Conservation (phyloP, 1,140 invertebrate genomes). For the Drosophila willistoni region DNA sequence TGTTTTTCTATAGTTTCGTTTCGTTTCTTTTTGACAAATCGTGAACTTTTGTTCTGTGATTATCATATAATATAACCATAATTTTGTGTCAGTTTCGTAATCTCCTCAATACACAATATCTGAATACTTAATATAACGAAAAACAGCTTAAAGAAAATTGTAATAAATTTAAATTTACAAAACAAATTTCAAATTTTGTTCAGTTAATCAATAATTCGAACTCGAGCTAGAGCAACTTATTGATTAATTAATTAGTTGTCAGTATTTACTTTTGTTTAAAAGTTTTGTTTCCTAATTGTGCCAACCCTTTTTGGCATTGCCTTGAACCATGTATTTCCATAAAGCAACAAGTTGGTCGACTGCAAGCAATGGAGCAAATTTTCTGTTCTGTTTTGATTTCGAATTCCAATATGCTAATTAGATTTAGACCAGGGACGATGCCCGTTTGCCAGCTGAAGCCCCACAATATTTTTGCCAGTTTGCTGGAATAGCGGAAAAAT, state of each 20-base stretch:
- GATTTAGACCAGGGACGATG: slow-evolving; percentile 66
- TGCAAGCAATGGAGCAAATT: slow-evolving; percentile 4
- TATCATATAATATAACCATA: slow-evolving; percentile 7
- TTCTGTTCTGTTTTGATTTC: background rate
- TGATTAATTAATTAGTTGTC: too few species aligned
- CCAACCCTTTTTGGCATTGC: too few species aligned
- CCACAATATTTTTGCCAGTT: slow-evolving; percentile 42
- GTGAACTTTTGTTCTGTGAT: slow-evolving; percentile 11
- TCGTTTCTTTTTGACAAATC: slow-evolving; percentile 4
- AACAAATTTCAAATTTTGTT: background rate
- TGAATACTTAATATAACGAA: slow-evolving; percentile 49
- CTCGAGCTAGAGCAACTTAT: too few species aligned
- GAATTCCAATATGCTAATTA: slow-evolving; percentile 69
- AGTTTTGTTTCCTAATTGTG: too few species aligned
- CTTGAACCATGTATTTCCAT: background rate
- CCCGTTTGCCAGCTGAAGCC: slow-evolving; percentile 48
- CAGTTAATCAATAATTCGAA: too few species aligned
- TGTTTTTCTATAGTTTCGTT: slow-evolving; percentile 28
- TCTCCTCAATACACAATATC: slow-evolving; percentile 36
- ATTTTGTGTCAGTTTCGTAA: slow-evolving; percentile 41
- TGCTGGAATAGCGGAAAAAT: slow-evolving; percentile 16
- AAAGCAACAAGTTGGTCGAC: slow-evolving; percentile 21
- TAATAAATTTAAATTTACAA: slow-evolving; percentile 58
- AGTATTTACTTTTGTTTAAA: too few species aligned
- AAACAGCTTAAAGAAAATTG: slow-evolving; percentile 47